Percentiles rank a stretch among this genome's conserved stretches.
phyloP scores from a whole-genome alignment of 2,888 invertebrate genomes.

The Nymphalis polychloros region DNA sequence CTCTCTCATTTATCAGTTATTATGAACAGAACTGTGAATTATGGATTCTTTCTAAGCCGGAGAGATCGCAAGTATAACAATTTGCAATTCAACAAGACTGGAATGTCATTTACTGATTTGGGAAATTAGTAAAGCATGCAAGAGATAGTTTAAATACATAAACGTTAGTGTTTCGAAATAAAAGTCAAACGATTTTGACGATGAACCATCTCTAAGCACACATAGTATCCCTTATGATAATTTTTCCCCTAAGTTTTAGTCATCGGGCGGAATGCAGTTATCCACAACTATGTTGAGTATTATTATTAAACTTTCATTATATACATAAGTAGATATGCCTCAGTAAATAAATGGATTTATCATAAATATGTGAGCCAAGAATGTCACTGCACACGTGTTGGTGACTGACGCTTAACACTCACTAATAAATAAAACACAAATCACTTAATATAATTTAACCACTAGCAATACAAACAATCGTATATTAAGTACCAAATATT shows the following conservation, averaged over 20 bases:
- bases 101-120: slow-evolving; percentile 78
- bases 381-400: slow-evolving; percentile 54
- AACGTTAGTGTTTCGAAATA: slow-evolving; percentile 8
- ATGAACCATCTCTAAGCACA: slow-evolving; percentile 35
- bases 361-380: slow-evolving; percentile 62
- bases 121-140: slow-evolving; percentile 67
- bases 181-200: slow-evolving; percentile 19
- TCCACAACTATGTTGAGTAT: slow-evolving; percentile 82
- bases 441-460: slow-evolving; percentile 59
- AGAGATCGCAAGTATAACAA: slow-evolving; percentile 20
- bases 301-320: slow-evolving; percentile 72
- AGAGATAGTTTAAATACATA: slow-evolving; percentile 46
- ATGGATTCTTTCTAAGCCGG: neutral
- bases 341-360: slow-evolving; percentile 70
- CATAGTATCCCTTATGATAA: slow-evolving; percentile 64
- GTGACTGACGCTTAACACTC: slow-evolving; percentile 58
- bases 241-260: slow-evolving; percentile 77
- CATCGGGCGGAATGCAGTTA: slow-evolving; percentile 83
- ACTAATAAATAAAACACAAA: slow-evolving; percentile 59
- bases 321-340: slow-evolving; percentile 78
- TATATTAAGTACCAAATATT: slow-evolving; percentile 67
- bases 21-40: neutral
- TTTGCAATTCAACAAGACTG: slow-evolving; percentile 78
- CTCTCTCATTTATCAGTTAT: slow-evolving; percentile 43
- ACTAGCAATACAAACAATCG: slow-evolving; percentile 73